Evolutionary conservation across 92 coral and sea anemone genomes (phyloP), one percentile per base, ranked within the genome.

Genomic region (Siderastrea radians): DNA sequence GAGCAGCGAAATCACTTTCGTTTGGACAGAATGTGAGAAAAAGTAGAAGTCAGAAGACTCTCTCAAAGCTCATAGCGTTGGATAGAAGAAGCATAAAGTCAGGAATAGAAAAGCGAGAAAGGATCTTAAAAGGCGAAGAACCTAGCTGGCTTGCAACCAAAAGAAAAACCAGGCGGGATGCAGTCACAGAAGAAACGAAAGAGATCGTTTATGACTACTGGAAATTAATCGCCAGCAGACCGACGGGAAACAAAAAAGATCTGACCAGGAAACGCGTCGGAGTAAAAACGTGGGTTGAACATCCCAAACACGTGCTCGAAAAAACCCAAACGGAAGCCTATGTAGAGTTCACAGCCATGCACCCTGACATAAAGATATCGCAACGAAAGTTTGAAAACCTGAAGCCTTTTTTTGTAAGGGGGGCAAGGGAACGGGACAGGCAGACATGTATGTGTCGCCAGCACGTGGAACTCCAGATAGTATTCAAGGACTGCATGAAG

Each of bases 401-500:
- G n/a, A n/a, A n/a, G n/a, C n/a, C n/a, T n/a, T n/a, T n/a, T n/a
- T n/a, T 80, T 80, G 50, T 64, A 6, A 38, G 7, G 51, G 43
- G 10, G 8, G 85, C 76, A 51, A 81, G 51, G 7, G 69, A 81
- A 81, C 6, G 17, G 9, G 84, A 81, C 50, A 55, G 77, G 13
- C 58, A 45, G 57, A 50, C 77, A 5, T 81, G 86, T 12, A n/a
- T 81, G 7, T 81, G 77, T 54, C 48, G 68, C 7, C 58, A 81
- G 7, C 86, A 68, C 46, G 77, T 69, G 1, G 77, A 69, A 13
- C 45, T 57, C 3, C 12, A 81, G 19, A 81, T 81, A 12, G 77
- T 68, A 16, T 81, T 81, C 11, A 52, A 54, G 16, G 85, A 68
- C 51, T 81, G 86, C 17, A 81, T 81, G 84, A 79, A 64, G 7